Conservation (phyloP, 2,888 invertebrate genomes). For the Drosophila fungiperda region DNA sequence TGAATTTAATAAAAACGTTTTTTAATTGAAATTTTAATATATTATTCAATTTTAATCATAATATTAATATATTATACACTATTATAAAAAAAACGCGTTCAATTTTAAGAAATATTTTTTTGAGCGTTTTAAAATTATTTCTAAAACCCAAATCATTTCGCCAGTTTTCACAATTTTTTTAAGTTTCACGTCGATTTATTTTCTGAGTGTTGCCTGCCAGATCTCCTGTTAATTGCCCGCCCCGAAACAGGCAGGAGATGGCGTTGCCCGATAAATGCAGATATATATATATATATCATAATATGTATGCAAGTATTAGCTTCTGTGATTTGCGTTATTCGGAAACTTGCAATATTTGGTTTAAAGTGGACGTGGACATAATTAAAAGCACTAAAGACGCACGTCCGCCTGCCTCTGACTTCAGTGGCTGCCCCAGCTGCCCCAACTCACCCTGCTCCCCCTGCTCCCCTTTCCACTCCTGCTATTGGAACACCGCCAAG, state of each 20-base stretch:
- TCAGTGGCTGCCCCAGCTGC: neutral
- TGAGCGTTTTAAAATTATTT: neutral
- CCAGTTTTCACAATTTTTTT: neutral
- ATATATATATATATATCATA: neutral
- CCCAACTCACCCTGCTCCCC: neutral
- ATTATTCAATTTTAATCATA: too few relatives aligned
- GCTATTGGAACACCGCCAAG: slow-evolving; percentile 57
- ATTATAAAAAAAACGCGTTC: too few relatives aligned
- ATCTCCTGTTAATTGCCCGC: slow-evolving; percentile 54
- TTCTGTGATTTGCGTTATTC: slow-evolving; percentile 68
- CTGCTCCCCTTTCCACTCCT: neutral
- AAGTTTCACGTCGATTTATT: neutral
- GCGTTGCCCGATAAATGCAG: slow-evolving; percentile 2
- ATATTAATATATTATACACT: too few relatives aligned
- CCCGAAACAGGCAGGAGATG: slow-evolving; percentile 2
- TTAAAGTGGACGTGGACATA: slow-evolving; percentile 80
- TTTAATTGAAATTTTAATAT: too few relatives aligned
- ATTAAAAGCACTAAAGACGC: slow-evolving; percentile 77
- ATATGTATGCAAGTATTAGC: slow-evolving; percentile 5
- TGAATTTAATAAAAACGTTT: too few relatives aligned
- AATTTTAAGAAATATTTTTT: neutral
- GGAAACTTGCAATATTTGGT: slow-evolving; percentile 73
- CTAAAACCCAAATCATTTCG: too few relatives aligned
- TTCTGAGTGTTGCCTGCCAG: neutral
- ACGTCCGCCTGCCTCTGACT: slow-evolving; percentile 37